Conservation (phyloP, 2,888 invertebrate species). For the Stratiomys singularior region DNA sequence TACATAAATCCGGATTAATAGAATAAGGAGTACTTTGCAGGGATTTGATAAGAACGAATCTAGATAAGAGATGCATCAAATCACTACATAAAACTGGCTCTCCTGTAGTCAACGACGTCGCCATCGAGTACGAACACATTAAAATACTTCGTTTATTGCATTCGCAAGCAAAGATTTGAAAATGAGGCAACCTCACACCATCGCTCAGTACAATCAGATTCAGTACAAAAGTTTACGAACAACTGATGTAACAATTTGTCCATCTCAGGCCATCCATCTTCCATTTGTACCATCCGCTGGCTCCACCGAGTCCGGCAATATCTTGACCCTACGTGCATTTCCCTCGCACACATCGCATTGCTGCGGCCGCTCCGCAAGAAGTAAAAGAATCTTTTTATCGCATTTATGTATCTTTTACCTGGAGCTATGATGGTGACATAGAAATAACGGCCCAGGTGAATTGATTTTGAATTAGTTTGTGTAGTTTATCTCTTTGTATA, state of each 20-base stretch:
- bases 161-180: no score
- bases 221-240: conserved; percentile 5
- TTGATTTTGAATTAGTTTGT: conserved; percentile 42
- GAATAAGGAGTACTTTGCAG: no score
- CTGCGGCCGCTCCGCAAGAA: background rate
- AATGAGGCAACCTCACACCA: no score
- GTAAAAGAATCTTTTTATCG: conserved; percentile 33
- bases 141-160: no score
- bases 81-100: no score
- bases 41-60: no score
- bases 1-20: no score
- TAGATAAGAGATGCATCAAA: no score
- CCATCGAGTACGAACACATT: no score
- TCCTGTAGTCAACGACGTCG: no score
- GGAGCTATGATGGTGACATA: conserved; percentile 38
- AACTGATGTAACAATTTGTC: conserved; percentile 10
- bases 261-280: background rate
- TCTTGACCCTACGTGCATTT: conserved; percentile 1
- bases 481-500: conserved; percentile 42
- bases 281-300: background rate
- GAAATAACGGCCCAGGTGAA: conserved; percentile 41
- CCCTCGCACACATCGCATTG: background rate
- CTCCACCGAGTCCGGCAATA: conserved; percentile 5
- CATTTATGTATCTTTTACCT: conserved; percentile 15
- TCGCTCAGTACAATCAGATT: no score